Percentiles rank a stretch among this genome's conserved stretches.
phyloP scores from a whole-genome alignment of 2,888 invertebrate species.

The Hydroisotoma schaefferi region DNA sequence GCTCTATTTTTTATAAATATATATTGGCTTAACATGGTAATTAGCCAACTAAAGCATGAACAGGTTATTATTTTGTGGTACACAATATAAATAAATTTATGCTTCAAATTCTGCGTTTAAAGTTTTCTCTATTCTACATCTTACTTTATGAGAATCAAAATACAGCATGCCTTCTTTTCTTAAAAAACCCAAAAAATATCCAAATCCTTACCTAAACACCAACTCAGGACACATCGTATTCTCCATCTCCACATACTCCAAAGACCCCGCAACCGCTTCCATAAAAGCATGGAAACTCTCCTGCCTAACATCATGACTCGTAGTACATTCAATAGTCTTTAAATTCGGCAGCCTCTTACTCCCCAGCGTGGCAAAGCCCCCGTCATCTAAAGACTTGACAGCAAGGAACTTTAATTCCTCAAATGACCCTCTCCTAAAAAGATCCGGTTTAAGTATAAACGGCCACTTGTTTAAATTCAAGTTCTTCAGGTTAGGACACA shows the following conservation, averaged over 20 bases:
- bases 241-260: conserved; percentile 27
- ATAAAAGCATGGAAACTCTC: conserved; percentile 26
- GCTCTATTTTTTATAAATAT: no score
- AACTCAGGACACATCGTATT: no score
- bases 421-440: conserved; percentile 16
- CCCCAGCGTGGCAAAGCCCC: conserved; percentile 12
- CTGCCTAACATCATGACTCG: conserved; percentile 18
- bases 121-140: no score
- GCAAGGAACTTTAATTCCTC: conserved; percentile 23
- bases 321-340: conserved; percentile 23
- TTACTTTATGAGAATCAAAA: no score
- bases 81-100: no score
- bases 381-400: conserved; percentile 8
- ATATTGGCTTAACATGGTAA: no score
- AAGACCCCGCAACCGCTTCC: conserved; percentile 18
- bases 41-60: no score
- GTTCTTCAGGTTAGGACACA: conserved; percentile 29
- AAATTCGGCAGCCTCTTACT: conserved; percentile 15
- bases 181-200: no score
- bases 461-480: conserved; percentile 35
- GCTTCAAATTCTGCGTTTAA: no score
- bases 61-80: no score
- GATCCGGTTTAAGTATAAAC: conserved; percentile 18
- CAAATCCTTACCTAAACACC: no score
- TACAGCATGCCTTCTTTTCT: no score